Evolutionary conservation across 2,888 invertebrate genomes (phyloP), one percentile per base, ranked within the genome.

Genomic region (Drosophila pseudotalamancana): DNA sequence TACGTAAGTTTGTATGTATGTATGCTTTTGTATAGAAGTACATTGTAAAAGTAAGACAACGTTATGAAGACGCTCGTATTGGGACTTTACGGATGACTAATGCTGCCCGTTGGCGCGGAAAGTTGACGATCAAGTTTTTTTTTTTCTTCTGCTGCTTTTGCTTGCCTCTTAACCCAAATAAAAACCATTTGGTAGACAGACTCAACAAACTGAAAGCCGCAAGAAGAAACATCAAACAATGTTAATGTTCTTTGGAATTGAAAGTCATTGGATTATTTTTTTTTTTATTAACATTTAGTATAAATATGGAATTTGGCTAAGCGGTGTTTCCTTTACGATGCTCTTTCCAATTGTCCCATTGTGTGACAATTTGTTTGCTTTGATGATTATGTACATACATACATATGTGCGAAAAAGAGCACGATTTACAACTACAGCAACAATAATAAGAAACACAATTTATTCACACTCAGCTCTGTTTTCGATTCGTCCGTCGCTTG

Each of bases 121-220:
- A 56, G 55, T 50, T 49, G 46, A 32, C 48, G 31, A 37, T 27
- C 49, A 34, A 27, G 42, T 54, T 39, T 46, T 48, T 29, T 37
- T 39, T n/a, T 5, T 16, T 1, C 9, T 3, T n/a, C 12, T 43
- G 42, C 27, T 34, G 34, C 2, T 23, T 43, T 11, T 21, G 18
- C 14, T 42, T 57, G 27, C 60, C 85, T 62, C 63, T 55, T 82
- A 86, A 82, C 62, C 83, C 64, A 86, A 69, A 78, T 78, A 40
- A 32, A 45, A 71, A 65, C 39, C 42, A 51, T 53, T 57, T 56
- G 18, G 39, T 45, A 72, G 40, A 50, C 48, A 35, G 37, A 34
- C 39, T 27, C 23, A 59, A 42, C 49, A 49, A 50, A 18, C 18
- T 12, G 9, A 39, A 29, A 11, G 12, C 3, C 27, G 11, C 40